Percentiles rank a stretch among this genome's conserved stretches.
phyloP scores from a whole-genome alignment of 2,888 invertebrate species.

The Smittia sp. region DNA sequence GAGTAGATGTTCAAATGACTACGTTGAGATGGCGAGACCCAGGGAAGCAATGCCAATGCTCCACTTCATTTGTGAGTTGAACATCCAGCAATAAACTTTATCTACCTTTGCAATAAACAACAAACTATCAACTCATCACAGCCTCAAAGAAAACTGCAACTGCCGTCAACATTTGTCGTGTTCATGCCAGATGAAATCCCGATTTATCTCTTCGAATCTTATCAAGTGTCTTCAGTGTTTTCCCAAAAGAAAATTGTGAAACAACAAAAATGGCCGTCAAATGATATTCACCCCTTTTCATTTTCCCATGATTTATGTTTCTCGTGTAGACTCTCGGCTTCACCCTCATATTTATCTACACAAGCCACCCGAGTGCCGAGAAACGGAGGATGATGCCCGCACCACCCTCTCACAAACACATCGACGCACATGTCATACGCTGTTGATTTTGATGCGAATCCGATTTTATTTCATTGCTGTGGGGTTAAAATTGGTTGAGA shows the following conservation, averaged over 20 bases:
- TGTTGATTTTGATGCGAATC: constrained; percentile 28
- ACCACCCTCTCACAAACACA: constrained; percentile 12
- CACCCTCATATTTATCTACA: neutral
- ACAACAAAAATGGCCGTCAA: constrained; percentile 32
- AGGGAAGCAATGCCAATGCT: too few species aligned
- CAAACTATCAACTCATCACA: too few species aligned
- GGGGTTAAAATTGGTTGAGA: constrained; percentile 17
- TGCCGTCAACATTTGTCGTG: neutral
- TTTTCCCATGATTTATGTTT: constrained; percentile 22
- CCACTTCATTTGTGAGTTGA: too few species aligned
- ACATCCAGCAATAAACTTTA: too few species aligned
- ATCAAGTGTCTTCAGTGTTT: too few species aligned
- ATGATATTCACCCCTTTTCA: constrained; percentile 32
- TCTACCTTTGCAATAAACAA: too few species aligned
- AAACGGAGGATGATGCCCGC: neutral
- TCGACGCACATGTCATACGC: constrained; percentile 14
- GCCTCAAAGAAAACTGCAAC: too few species aligned
- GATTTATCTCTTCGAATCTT: too few species aligned
- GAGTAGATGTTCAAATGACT: too few species aligned
- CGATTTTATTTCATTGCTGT: neutral
- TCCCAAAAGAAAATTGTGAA: neutral
- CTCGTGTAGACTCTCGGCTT: neutral
- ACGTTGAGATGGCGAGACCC: too few species aligned
- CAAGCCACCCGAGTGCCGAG: neutral
- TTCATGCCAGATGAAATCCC: neutral